A percentile compares a stretch with the other conserved stretches of the same genome.
phyloP scores from a whole-genome alignment of 2,113 vertebrate genomes.

The Enhydra lutris region DNA sequence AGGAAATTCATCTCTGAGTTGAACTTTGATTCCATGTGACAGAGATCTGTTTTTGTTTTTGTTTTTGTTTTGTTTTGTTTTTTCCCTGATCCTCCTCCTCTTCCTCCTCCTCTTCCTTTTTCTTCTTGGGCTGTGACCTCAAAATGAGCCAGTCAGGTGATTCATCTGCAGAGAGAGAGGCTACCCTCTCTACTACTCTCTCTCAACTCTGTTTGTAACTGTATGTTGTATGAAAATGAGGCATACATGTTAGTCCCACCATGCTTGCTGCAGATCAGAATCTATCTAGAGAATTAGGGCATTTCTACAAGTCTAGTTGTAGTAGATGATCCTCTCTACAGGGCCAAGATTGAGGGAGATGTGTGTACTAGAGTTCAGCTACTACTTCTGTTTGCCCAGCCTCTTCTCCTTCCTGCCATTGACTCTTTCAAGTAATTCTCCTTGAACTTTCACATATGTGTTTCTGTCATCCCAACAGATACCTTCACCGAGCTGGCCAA shows the following conservation, averaged over 20 bases:
- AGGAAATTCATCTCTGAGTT: neutral
- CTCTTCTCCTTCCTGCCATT: neutral
- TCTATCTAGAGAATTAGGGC: neutral
- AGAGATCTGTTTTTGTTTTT: neutral
- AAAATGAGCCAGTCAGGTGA: neutral
- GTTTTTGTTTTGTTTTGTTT: neutral
- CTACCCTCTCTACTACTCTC: too few relatives aligned
- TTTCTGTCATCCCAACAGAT: neutral
- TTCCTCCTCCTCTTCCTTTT: neutral
- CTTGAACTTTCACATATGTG: neutral
- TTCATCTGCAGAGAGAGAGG: neutral
- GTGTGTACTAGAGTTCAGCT: neutral
- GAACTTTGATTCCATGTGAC: constrained; percentile 17
- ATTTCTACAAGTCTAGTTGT: neutral
- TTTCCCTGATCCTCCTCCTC: neutral
- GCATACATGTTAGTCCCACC: neutral
- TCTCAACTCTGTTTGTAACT: neutral
- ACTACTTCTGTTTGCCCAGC: neutral
- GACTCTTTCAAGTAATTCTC: neutral
- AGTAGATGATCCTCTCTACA: neutral
- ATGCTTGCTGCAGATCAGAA: neutral
- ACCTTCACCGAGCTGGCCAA: too few relatives aligned
- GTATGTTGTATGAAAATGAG: neutral
- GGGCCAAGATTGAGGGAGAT: neutral
- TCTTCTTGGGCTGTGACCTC: neutral